Evolutionary conservation across 2,797 vertebrate genomes (phyloP).

Genomic region (Channa striata): DNA sequence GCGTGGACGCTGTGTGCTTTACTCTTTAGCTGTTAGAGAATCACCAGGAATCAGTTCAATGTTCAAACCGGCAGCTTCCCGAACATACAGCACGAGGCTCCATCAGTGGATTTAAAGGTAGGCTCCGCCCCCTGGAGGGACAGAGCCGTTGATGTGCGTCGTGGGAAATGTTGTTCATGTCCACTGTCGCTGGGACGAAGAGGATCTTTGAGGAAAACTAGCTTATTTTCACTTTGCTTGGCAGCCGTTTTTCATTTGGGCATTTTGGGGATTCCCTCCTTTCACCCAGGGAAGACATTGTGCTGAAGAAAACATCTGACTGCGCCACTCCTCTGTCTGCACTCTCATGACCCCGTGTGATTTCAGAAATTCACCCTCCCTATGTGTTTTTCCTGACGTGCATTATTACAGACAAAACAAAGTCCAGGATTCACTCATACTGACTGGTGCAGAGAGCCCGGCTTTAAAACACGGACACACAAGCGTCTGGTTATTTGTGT

Average conservation of each 20-base stretch:
- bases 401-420: conserved; percentile 14
- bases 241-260: conserved; percentile 11
- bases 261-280: conserved; percentile 50
- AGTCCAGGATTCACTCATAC: neutral
- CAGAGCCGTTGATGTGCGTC: too few species aligned
- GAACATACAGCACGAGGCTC: too few species aligned
- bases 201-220: conserved; percentile 16
- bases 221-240: conserved; percentile 6
- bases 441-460: neutral
- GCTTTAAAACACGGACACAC: too few species aligned
- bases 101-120: too few species aligned
- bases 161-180: neutral
- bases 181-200: neutral
- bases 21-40: too few species aligned
- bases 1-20: too few species aligned
- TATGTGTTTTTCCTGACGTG: conserved; percentile 43
- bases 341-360: conserved; percentile 27
- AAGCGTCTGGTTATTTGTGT: too few species aligned
- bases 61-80: too few species aligned
- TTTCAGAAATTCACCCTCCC: conserved; percentile 12
- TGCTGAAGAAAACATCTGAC: conserved; percentile 21
- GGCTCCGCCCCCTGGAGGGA: too few species aligned
- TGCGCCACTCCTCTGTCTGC: conserved; percentile 30
- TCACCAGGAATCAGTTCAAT: too few species aligned
- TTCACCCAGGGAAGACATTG: conserved; percentile 18